Evolutionary conservation across 2,888 invertebrate species (phyloP), one percentile per base, ranked within the genome.

Genomic region (Cantharis rufa): DNA sequence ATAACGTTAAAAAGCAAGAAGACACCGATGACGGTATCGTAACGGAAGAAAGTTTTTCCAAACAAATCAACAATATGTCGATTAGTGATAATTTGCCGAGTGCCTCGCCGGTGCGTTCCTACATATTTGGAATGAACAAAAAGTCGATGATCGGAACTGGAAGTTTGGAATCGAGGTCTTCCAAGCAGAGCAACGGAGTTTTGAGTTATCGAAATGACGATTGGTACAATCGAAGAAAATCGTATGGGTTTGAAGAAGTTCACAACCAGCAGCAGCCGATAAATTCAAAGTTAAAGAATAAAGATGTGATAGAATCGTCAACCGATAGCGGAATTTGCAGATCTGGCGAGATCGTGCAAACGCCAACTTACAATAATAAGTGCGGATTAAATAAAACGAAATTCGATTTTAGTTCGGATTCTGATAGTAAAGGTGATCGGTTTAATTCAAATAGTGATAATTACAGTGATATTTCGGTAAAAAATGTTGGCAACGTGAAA

Each of bases 311-410:
- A 84, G 94, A 94, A 85, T 93, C 93, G n/a, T 94, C 94, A 3
- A 94, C 94, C 1, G 94, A 94, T 82, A 94, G 94, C 83, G 94
- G 94, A 0, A 91, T 94, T 82, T 94, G 94, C 80, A 91, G 93
- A 83, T 94, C 94, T 0, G 91, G 92, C 16, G 94, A 94, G 88
- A 88, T 93, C 66, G 91, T 93, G 63, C 79, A 90, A 84, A 87
- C 88, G 27, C 84, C 89, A 5, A 87, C 88, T 18, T 82, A 81
- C n/a, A n/a, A n/a, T 13, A 79, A 82, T 61, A 80, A 79, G 74
- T 72, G 32, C 62, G 62, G 66, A 18, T 16, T 63, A 21, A 68
- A 70, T 62, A 63, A 62, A 63, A 75, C 70, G 10, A 80, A 77
- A 75, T 70, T 63, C 62, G 88, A 88, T 13, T 85, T 88, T 1